Evolutionary conservation across 1,140 invertebrate genomes (phyloP).

Genomic region (Achroia grisella): DNA sequence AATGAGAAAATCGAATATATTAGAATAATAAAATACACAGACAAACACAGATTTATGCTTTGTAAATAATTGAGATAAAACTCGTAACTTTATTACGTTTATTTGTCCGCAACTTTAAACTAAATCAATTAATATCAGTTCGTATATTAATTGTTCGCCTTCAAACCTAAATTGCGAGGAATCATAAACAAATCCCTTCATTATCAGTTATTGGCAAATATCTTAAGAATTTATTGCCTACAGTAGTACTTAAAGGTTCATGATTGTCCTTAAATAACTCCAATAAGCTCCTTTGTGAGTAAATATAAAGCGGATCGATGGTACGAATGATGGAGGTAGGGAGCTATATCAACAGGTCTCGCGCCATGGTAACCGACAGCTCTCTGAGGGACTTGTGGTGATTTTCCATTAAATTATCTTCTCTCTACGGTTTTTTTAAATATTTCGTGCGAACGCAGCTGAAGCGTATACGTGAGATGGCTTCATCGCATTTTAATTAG

Average conservation of each 20-base stretch:
- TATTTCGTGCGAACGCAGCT: neutral
- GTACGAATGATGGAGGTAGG: neutral
- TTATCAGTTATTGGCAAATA: neutral
- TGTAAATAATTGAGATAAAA: too few species aligned
- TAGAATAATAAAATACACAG: too few species aligned
- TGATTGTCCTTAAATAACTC: slow-evolving; percentile 4
- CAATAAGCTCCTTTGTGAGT: neutral
- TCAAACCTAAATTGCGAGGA: neutral
- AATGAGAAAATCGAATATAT: too few species aligned
- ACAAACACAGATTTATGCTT: too few species aligned
- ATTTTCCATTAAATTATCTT: slow-evolving; percentile 5
- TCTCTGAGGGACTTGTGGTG: slow-evolving; percentile 1
- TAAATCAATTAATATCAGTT: too few species aligned
- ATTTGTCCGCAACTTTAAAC: too few species aligned
- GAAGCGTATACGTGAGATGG: neutral
- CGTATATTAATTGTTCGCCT: too few species aligned
- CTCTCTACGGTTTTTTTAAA: neutral
- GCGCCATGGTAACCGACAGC: neutral
- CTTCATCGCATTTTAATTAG: too few species aligned
- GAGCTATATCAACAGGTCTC: slow-evolving; percentile 1
- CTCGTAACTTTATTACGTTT: too few species aligned
- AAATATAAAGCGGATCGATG: neutral
- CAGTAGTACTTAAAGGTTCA: neutral
- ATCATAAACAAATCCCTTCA: neutral
- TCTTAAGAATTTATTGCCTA: neutral